Conservation (phyloP, 2,797 vertebrate genomes). For the Eurystomus glaucurus region DNA sequence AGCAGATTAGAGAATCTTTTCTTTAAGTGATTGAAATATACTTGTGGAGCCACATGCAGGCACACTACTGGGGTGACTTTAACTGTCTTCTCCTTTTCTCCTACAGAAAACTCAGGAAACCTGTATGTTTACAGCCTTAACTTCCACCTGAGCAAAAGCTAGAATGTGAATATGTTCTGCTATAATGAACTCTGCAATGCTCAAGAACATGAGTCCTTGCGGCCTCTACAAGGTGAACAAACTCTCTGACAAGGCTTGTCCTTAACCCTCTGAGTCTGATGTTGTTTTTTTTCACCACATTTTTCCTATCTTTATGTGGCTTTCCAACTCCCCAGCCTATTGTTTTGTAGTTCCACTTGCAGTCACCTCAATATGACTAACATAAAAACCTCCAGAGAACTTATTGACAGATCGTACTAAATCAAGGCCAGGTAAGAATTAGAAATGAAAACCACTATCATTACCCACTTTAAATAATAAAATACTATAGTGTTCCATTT, state of each 20-base stretch:
- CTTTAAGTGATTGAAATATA: neutral
- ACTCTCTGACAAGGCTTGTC: neutral
- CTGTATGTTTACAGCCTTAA: neutral
- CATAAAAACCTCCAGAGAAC: neutral
- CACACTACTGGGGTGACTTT: neutral
- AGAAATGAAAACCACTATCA: neutral
- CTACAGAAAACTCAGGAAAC: neutral
- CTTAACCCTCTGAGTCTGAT: neutral
- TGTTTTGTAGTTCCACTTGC: neutral
- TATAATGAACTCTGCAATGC: neutral
- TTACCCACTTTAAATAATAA: neutral
- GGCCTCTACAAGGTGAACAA: neutral
- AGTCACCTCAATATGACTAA: neutral
- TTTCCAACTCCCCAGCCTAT: neutral
- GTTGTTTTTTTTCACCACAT: neutral
- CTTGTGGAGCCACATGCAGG: neutral
- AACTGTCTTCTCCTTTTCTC: neutral
- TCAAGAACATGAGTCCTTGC: neutral
- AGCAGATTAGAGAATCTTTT: neutral
- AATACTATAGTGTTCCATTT: neutral
- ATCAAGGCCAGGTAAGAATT: neutral
- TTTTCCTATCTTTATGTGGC: neutral
- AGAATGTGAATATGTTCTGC: neutral
- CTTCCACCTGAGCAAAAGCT: neutral
- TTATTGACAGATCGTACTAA: neutral